phyloP scores from a whole-genome alignment of 2,113 vertebrate species.

The Coracopsis vasa region DNA sequence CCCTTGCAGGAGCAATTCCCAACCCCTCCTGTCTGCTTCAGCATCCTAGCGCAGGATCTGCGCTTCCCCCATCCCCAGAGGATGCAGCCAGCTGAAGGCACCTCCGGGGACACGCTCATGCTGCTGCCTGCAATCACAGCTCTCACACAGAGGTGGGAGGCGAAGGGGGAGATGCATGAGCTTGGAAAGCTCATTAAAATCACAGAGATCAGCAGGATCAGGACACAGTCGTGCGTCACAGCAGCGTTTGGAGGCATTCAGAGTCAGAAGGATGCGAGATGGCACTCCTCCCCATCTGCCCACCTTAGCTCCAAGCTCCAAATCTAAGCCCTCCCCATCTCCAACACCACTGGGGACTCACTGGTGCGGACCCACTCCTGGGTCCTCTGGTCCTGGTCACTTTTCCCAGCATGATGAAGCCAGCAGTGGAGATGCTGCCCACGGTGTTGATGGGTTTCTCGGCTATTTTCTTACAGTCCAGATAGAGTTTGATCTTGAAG shows the following conservation, averaged over 20 bases:
- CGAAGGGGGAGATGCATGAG: rapidly evolving
- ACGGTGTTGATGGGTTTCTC: slow-evolving; percentile 79
- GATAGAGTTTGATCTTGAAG: slow-evolving; percentile 81
- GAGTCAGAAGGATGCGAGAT: rapidly evolving
- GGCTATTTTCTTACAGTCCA: slow-evolving; percentile 87
- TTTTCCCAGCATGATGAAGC: slow-evolving; percentile 90
- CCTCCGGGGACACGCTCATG: rapidly evolving
- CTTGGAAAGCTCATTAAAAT: not conserved
- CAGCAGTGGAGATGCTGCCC: slow-evolving; percentile 75
- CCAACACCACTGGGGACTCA: not conserved
- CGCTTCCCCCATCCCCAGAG: rapidly evolving
- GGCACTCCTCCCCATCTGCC: not conserved
- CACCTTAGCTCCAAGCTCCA: not conserved
- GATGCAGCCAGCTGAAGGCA: not conserved
- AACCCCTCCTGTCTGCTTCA: not conserved
- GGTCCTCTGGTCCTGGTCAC: slow-evolving; percentile 84
- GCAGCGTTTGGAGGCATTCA: rapidly evolving
- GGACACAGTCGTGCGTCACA: not conserved
- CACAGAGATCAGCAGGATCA: not conserved
- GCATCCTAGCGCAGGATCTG: not conserved
- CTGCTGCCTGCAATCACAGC: not conserved
- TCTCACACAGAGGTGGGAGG: not conserved
- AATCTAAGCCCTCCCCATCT: not conserved
- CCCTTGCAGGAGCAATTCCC: not conserved
- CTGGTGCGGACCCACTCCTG: slow-evolving; percentile 83